Evolutionary conservation across 1,140 invertebrate genomes (phyloP).

Genomic region (Sycophaga agraensis): DNA sequence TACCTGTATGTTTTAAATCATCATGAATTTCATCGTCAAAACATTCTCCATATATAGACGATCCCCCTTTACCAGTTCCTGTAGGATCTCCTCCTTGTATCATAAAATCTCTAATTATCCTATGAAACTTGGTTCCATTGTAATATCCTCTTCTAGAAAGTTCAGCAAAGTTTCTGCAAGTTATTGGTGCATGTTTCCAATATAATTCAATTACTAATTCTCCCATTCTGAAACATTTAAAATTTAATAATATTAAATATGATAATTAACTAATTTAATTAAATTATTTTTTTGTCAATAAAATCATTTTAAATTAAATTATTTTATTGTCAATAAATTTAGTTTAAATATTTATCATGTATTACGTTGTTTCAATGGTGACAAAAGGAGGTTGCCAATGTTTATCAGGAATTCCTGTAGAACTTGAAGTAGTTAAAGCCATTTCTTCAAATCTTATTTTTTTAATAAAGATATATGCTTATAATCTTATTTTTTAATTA

Average conservation of each 20-base stretch:
- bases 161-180: slow-evolving; percentile 96
- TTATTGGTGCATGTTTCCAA: slow-evolving; percentile 96
- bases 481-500: too few relatives aligned
- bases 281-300: slow-evolving; percentile 89
- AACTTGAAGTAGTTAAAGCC: slow-evolving; percentile 7
- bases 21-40: slow-evolving; percentile 96
- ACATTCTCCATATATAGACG: slow-evolving; percentile 92
- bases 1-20: slow-evolving; percentile 91
- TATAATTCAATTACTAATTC: slow-evolving; percentile 90
- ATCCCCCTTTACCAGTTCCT: slow-evolving; percentile 90
- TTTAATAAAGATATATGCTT: neutral
- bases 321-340: slow-evolving; percentile 2
- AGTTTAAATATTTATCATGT: slow-evolving; percentile 28
- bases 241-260: slow-evolving; percentile 19
- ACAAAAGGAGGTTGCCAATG: slow-evolving; percentile 85
- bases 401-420: slow-evolving; percentile 74
- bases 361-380: slow-evolving; percentile 77
- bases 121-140: slow-evolving; percentile 94
- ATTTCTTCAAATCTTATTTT: neutral
- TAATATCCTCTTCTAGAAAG: slow-evolving; percentile 90
- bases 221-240: slow-evolving; percentile 79
- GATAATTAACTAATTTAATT: slow-evolving; percentile 99
- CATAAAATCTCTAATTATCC: slow-evolving; percentile 97
- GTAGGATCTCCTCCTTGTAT: slow-evolving; percentile 96
- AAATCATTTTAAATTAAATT: slow-evolving; percentile 43